Base-by-base conservation (phyloP, 2,888 invertebrate genomes). In the Orchesella flavescens region DNA sequence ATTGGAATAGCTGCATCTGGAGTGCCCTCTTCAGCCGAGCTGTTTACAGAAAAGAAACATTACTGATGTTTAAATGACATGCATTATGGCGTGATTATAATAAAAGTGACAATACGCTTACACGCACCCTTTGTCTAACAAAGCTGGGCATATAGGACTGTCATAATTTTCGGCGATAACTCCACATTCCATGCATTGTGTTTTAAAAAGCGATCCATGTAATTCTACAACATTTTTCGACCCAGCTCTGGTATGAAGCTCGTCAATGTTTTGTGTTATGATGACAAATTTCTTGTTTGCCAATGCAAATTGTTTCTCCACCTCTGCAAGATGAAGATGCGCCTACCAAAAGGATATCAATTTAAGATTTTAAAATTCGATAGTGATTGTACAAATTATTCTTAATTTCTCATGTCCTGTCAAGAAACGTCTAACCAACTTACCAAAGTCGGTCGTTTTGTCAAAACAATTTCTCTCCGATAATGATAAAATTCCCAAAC, bases 401-500 rank as follows among this genome's bases (percentile, higher is more conserved):
- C n/a, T n/a, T n/a, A n/a, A n/a, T n/a, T n/a, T n/a, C n/a, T n/a
- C n/a, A n/a, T n/a, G n/a, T n/a, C n/a, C n/a, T n/a, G n/a, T n/a
- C n/a, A n/a, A n/a, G n/a, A n/a, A n/a, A n/a, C n/a, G n/a, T n/a
- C n/a, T n/a, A n/a, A n/a, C n/a, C n/a, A n/a, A n/a, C 46, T 46
- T 72, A 63, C 63, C 1, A 73, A 86, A 85, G 89, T 89, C 9
- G 89, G 89, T 9, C 86, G 17, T 84, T 91, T 91, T 10, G 90
- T 89, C 23, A 89, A 88, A 89, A 91, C 91, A 24, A 91, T 89
- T 87, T 92, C 91, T 76, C 92, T 88, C 68, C 92, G 89, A 88
- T 92, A 91, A 84, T 91, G 91, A 87, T 92, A 92, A 86, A 92
- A 92, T 87, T 92, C 91, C 92, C 92, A 92, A 1, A 92, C 92